A percentile compares a stretch with the other conserved stretches of the same genome.
These are phyloP conservation scores for Mionectes macconnelli DNA, from an alignment of 2,113 vertebrate species.

Conservation along the genomic window DNA sequence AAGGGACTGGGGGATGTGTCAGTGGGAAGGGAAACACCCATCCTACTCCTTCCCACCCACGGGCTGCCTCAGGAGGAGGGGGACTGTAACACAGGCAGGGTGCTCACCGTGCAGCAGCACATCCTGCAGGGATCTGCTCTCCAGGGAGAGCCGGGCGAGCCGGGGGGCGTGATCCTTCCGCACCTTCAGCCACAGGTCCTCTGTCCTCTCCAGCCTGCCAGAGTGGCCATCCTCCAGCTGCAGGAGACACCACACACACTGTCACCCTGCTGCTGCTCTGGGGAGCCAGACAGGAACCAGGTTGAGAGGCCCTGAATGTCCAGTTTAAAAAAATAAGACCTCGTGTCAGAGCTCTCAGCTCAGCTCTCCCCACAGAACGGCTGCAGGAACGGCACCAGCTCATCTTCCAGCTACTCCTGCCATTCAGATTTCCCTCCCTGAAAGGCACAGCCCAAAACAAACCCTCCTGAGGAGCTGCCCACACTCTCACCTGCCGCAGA, in stretches of 20 bases:
- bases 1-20: neutral
- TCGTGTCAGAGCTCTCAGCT: accelerated
- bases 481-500: constrained; percentile 84
- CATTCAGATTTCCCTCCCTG: accelerated
- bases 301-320: accelerated
- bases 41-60: neutral
- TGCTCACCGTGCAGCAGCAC: constrained; percentile 88
- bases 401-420: neutral
- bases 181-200: constrained; percentile 95
- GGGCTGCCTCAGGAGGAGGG: neutral
- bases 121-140: constrained; percentile 94
- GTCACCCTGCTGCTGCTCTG: neutral
- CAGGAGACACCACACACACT: neutral
- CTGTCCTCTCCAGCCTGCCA: constrained; percentile 93
- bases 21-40: neutral
- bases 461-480: neutral
- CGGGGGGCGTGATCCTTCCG: constrained; percentile 96
- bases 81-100: neutral
- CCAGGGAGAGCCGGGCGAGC: constrained; percentile 90
- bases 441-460: accelerated
- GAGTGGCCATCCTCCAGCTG: constrained; percentile 95
- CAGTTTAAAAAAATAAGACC: neutral
- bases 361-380: neutral
- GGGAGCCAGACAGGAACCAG: neutral
- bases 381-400: neutral